Conservation (phyloP, 2,113 vertebrate species). For the Myodes glareolus region DNA sequence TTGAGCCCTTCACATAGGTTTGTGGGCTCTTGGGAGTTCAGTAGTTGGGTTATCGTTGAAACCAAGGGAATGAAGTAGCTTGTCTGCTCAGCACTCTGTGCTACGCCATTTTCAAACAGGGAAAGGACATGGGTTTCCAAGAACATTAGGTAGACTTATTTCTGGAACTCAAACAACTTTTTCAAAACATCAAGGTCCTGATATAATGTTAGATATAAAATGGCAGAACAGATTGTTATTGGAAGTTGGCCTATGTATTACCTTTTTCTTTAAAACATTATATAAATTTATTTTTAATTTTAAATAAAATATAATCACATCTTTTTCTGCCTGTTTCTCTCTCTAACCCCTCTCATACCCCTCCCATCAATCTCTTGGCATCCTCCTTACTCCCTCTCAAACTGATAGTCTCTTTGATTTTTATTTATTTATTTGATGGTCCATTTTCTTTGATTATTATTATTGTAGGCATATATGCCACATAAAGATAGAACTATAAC, state of each 20-base stretch:
- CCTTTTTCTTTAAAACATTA: background rate
- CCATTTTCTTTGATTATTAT: background rate
- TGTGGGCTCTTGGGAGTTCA: background rate
- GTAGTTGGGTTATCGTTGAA: background rate
- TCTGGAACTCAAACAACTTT: background rate
- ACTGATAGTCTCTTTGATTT: background rate
- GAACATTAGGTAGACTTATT: background rate
- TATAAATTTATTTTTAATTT: background rate
- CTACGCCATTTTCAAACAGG: background rate
- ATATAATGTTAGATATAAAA: background rate
- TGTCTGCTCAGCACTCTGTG: background rate
- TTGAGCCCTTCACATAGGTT: background rate
- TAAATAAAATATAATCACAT: background rate
- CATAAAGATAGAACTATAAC: background rate
- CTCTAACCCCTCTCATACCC: background rate
- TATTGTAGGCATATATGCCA: background rate
- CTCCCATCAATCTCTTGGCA: background rate
- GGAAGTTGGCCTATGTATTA: background rate
- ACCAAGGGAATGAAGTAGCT: background rate
- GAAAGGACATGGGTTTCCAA: background rate
- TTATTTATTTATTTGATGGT: background rate
- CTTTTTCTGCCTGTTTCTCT: background rate
- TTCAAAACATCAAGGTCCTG: background rate
- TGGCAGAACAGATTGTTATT: background rate
- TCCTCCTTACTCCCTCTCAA: background rate